Conservation (phyloP, 2,888 invertebrate genomes). For the Melieria crassipennis region DNA sequence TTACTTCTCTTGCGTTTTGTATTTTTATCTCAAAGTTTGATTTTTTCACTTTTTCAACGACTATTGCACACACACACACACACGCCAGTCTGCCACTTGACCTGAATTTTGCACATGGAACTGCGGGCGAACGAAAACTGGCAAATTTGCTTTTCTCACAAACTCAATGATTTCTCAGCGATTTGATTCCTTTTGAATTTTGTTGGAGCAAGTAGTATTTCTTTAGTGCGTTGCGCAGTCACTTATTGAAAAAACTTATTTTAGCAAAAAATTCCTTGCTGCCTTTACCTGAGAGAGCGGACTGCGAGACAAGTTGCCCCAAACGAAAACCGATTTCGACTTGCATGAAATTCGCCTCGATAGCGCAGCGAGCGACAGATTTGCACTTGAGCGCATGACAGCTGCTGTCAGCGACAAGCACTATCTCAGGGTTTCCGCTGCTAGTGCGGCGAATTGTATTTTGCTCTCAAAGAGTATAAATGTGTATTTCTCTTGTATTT, state of each 20-base stretch:
- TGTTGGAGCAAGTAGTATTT: too few species aligned
- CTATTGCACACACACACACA: constrained; percentile 19
- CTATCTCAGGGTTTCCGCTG: too few species aligned
- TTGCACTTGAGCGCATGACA: too few species aligned
- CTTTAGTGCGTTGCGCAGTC: neutral
- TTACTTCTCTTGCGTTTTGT: too few species aligned
- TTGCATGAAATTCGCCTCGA: constrained; percentile 8
- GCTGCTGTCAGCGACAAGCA: too few species aligned
- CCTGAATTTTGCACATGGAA: constrained; percentile 35
- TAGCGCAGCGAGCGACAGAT: too few species aligned
- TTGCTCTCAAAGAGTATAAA: too few species aligned
- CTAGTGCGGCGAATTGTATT: too few species aligned
- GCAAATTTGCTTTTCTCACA: neutral
- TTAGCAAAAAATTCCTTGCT: constrained; percentile 24
- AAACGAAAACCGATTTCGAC: constrained; percentile 40
- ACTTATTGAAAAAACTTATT: constrained; percentile 4
- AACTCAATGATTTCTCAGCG: neutral
- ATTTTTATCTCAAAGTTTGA: too few species aligned
- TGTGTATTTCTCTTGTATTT: too few species aligned
- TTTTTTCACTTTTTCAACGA: constrained; percentile 9
- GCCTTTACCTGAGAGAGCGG: constrained; percentile 42
- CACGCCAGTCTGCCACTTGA: constrained; percentile 41
- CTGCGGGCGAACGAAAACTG: neutral
- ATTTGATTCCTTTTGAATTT: constrained; percentile 15
- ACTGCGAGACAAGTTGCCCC: constrained; percentile 38